Evolutionary conservation across 2,113 vertebrate species (phyloP).

Genomic region (Drymodes brunneopygia): DNA sequence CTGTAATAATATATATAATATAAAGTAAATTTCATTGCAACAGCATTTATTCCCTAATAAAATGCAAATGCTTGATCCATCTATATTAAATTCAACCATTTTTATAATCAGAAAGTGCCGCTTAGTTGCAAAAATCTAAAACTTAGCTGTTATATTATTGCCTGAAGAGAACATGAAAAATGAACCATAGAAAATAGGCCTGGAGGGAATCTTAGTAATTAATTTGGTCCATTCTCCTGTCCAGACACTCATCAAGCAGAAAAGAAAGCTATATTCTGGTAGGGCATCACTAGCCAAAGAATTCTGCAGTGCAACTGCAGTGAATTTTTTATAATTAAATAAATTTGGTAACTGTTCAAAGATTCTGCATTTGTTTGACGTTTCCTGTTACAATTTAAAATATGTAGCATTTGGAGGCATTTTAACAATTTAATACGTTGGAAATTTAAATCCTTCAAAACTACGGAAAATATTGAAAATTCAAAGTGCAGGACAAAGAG

Average conservation of each 20-base stretch:
- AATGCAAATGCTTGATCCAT: neutral
- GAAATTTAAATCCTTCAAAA: neutral
- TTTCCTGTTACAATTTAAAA: neutral
- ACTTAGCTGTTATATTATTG: neutral
- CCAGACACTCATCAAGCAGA: neutral
- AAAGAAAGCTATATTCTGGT: neutral
- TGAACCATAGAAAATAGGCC: neutral
- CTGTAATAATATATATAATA: neutral
- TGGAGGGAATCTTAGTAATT: neutral
- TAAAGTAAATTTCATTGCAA: neutral
- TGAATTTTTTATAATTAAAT: neutral
- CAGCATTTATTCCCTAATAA: neutral
- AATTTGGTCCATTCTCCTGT: neutral
- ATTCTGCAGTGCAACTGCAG: neutral
- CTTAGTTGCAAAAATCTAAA: constrained; percentile 3
- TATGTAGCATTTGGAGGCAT: neutral
- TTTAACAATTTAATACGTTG: neutral
- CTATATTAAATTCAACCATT: neutral
- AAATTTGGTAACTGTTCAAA: neutral
- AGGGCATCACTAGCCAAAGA: neutral
- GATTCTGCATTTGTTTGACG: neutral
- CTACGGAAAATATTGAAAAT: neutral
- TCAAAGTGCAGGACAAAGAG: neutral
- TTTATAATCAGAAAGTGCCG: neutral
- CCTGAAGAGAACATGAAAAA: neutral